Percentiles rank a stretch among this genome's conserved stretches.
Evolutionary conservation across 1,140 invertebrate genomes (phyloP).

Genomic region (Trigoniulus corallinus): DNA sequence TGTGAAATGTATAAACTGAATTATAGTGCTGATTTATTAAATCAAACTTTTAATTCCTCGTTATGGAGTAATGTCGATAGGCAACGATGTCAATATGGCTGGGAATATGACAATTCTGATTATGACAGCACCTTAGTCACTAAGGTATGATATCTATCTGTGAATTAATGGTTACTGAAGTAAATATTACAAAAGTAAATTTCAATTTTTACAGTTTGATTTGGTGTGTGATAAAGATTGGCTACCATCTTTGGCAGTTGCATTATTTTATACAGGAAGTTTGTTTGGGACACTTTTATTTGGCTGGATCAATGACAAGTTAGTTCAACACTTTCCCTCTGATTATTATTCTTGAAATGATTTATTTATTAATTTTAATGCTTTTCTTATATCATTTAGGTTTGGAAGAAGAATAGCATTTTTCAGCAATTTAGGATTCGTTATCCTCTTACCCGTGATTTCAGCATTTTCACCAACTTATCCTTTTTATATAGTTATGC

Average conservation of each 20-base stretch:
- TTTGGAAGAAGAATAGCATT: slow-evolving; percentile 17
- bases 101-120: slow-evolving; percentile 25
- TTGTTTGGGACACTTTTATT: slow-evolving; percentile 52
- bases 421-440: slow-evolving; percentile 17
- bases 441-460: slow-evolving; percentile 16
- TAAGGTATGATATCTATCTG: too few species aligned
- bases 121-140: slow-evolving; percentile 26
- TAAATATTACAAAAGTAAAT: slow-evolving; percentile 7
- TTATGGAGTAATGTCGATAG: not conserved
- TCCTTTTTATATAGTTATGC: slow-evolving; percentile 58
- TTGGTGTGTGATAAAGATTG: slow-evolving; percentile 46
- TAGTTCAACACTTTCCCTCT: not conserved
- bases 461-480: slow-evolving; percentile 35
- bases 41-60: too few species aligned
- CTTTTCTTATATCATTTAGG: slow-evolving; percentile 8
- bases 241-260: slow-evolving; percentile 42
- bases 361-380: not conserved
- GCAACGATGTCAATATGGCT: slow-evolving; percentile 22
- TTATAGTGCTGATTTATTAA: slow-evolving; percentile 13
- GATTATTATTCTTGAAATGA: slow-evolving; percentile 6
- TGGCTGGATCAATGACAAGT: slow-evolving; percentile 44
- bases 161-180: too few species aligned
- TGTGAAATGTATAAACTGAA: slow-evolving; percentile 17
- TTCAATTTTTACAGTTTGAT: slow-evolving; percentile 34
- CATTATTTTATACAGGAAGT: slow-evolving; percentile 48